A percentile compares a stretch with the other conserved stretches of the same genome.
Conservation (phyloP, 2,888 invertebrate genomes). For the Deroplatys truncata region DNA sequence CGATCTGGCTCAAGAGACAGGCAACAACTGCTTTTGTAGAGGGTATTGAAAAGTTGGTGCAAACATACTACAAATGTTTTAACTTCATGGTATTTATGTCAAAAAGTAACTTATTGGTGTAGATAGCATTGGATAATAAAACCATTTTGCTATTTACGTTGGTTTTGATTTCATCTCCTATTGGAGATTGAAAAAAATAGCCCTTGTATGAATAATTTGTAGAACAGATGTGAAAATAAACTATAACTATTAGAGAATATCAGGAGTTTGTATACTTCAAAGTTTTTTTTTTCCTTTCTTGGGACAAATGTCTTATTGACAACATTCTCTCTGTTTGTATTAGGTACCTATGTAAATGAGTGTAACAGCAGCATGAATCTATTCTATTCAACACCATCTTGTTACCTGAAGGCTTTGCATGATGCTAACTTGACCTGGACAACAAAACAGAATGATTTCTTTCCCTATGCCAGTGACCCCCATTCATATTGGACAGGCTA, state of each 20-base stretch:
- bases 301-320: too few species aligned
- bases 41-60: background rate
- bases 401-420: conserved; percentile 75
- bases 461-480: conserved; percentile 83
- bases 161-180: background rate
- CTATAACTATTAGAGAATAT: too few species aligned
- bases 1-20: background rate
- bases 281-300: too few species aligned
- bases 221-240: too few species aligned
- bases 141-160: background rate
- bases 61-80: background rate
- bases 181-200: background rate
- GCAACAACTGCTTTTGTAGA: background rate
- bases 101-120: too few species aligned
- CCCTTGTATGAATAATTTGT: too few species aligned
- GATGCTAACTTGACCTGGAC: conserved; percentile 64
- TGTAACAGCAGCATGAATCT: conserved; percentile 67
- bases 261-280: too few species aligned
- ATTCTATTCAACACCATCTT: conserved; percentile 82
- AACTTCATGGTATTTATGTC: background rate
- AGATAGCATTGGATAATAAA: background rate
- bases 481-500: conserved; percentile 94
- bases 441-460: conserved; percentile 80
- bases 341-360: conserved; percentile 64
- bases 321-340: background rate